These are phyloP conservation scores for Trichomycterus rosablanca DNA, from an alignment of 2,113 vertebrate genomes.

Conservation along the genomic window DNA sequence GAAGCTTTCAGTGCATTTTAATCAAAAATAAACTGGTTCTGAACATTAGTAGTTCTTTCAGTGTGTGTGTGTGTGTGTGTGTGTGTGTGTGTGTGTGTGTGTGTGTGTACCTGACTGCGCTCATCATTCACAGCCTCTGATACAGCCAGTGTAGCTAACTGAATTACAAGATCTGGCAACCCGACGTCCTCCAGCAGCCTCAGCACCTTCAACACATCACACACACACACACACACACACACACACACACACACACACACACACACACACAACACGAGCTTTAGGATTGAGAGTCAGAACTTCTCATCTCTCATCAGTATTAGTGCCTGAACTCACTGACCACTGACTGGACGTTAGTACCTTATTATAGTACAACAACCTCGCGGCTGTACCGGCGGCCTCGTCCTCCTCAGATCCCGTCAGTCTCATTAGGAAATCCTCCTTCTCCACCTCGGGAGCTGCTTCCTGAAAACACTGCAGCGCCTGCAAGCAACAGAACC, in stretches of 20 bases:
- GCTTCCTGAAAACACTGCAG: slow-evolving; percentile 88
- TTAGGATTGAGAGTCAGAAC: not conserved
- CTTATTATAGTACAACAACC: slow-evolving; percentile 90
- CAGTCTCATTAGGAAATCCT: slow-evolving; percentile 85
- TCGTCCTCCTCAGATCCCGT: slow-evolving; percentile 71
- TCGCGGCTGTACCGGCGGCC: slow-evolving; percentile 61
- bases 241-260: no score
- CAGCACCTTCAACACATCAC: slow-evolving; percentile 74
- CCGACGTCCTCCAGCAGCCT: slow-evolving; percentile 82
- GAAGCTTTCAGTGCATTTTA: no score
- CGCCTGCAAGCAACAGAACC: slow-evolving; percentile 71
- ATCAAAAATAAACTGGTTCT: no score
- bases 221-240: no score
- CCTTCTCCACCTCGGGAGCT: slow-evolving; percentile 83
- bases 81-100: not conserved
- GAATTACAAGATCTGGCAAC: slow-evolving; percentile 85
- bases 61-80: no score
- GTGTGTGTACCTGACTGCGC: slow-evolving; percentile 73
- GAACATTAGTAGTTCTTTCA: no score
- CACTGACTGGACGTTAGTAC: slow-evolving; percentile 53
- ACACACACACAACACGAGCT: not conserved
- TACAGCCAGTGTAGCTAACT: slow-evolving; percentile 80
- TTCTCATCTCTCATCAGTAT: not conserved
- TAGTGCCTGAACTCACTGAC: no score
- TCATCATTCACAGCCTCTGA: slow-evolving; percentile 76